Conservation (phyloP, 2,113 vertebrate species). For the Noctilio leporinus region DNA sequence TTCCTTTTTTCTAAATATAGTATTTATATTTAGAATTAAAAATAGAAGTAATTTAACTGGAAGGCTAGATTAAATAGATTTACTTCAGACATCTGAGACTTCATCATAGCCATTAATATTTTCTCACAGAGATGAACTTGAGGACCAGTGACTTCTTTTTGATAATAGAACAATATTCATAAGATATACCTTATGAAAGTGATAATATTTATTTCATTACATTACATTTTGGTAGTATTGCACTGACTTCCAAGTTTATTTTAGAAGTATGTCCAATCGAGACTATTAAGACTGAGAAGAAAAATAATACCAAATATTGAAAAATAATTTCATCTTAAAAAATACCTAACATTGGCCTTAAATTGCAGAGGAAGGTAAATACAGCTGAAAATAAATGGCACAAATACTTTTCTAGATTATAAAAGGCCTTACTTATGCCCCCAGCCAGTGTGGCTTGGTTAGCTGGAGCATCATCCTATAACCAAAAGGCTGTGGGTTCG, state of each 20-base stretch:
- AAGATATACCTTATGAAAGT: background rate
- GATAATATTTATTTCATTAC: background rate
- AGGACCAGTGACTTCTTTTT: background rate
- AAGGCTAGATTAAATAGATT: background rate
- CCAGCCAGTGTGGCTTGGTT: too few species aligned
- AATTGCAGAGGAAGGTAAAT: background rate
- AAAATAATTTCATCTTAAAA: background rate
- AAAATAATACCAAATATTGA: background rate
- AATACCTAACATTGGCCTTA: background rate
- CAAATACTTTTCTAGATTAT: background rate
- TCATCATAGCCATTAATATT: constrained; percentile 29
- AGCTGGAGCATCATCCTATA: too few species aligned
- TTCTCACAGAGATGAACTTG: background rate
- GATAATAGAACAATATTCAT: background rate
- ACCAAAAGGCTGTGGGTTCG: too few species aligned
- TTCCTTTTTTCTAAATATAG: background rate
- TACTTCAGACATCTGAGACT: background rate
- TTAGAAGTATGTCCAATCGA: background rate
- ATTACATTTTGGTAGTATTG: constrained; percentile 29
- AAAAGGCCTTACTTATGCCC: background rate
- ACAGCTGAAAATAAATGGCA: background rate
- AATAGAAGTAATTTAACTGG: background rate
- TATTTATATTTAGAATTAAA: constrained; percentile 47
- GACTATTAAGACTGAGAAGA: background rate
- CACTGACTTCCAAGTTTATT: background rate